Base-by-base conservation (phyloP, 1,140 invertebrate genomes). In the Mycetomoellerius zeteki region DNA sequence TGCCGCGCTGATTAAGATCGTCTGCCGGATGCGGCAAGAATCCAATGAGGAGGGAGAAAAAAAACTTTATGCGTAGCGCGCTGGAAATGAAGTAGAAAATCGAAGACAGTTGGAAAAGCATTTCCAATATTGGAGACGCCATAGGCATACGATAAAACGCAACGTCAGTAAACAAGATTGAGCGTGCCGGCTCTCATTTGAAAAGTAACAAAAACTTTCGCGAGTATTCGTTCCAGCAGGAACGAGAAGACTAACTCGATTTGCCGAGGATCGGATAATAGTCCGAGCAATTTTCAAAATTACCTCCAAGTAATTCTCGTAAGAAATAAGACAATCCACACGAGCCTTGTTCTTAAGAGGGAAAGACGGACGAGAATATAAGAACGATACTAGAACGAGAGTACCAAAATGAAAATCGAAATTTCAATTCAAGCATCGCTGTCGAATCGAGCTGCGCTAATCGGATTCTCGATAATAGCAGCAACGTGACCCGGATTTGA, bases 41-140 rank as follows among this genome's bases (percentile, higher is more conserved):
- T 80, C 43, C 43, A 69, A 43, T n/a, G 3, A 16, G 47, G 54
- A 5, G 14, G 21, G 21, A 14, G 10, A 6, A 47, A 43, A 69
- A 67, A 60, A 86, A 76, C 56, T 86, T 64, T 50, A 21, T 21
- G 33, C 47, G 50, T 43, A 43, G 16, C 52, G 16, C 52, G 19
- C 47, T 82, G 37, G 88, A 89, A 89, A 89, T 86, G 50, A 62
- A 60, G 56, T n/a, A 37, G 84, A 89, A 89, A 88, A 89, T 77
- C 69, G 56, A 27, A 82, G 64, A 86, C 86, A 89, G 37, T 58
- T 12, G 69, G 56, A 86, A 82, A 65, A 76, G 77, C 60, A 67
- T 89, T n/a, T 12, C 4, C 56, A 62, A 89, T 89, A 86, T 89
- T 60, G 60, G 24, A 58, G 78, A 60, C 50, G 76, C 24, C 62